These are phyloP conservation scores for Cyprinodon brontotheroides DNA, from an alignment of 2,113 vertebrate genomes.

Conservation along the genomic window DNA sequence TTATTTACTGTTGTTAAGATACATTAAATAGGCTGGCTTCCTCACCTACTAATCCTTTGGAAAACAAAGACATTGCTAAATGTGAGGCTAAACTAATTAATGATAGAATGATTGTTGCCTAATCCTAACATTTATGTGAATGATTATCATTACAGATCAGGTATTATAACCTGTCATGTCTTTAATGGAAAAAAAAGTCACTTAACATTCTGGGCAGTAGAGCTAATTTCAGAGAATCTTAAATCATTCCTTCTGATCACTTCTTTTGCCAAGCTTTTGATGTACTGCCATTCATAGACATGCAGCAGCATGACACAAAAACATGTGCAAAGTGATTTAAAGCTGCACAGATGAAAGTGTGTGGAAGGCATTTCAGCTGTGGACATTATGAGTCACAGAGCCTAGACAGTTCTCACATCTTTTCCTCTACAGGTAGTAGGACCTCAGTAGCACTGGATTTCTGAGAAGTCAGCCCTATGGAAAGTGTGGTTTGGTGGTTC, in stretches of 20 bases:
- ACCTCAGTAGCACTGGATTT: slow-evolving; percentile 29
- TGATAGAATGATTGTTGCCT: too few species aligned
- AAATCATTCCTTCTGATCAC: slow-evolving; percentile 13
- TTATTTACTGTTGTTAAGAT: slow-evolving; percentile 1
- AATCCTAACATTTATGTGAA: too few species aligned
- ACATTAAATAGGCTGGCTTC: neutral
- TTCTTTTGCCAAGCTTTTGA: neutral
- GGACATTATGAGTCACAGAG: slow-evolving; percentile 69
- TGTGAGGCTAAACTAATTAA: too few species aligned
- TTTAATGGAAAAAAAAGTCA: neutral
- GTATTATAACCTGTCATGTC: neutral
- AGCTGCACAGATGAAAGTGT: slow-evolving; percentile 47
- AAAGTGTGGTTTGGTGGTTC: slow-evolving; percentile 66
- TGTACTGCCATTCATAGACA: slow-evolving; percentile 4
- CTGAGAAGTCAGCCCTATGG: slow-evolving; percentile 53
- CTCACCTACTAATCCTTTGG: neutral
- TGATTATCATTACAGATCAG: neutral
- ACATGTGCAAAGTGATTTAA: slow-evolving; percentile 54
- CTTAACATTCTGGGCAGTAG: neutral
- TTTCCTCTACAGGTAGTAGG: slow-evolving; percentile 58
- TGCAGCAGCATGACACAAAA: slow-evolving; percentile 32
- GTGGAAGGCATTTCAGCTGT: slow-evolving; percentile 61
- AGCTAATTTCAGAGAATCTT: neutral
- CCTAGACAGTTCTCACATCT: slow-evolving; percentile 46
- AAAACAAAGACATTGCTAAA: too few species aligned